These are phyloP conservation scores for Apostichopus parvimensis DNA, from an alignment of 35 echinoderm and acorn worm genomes.

Conservation along the genomic window DNA sequence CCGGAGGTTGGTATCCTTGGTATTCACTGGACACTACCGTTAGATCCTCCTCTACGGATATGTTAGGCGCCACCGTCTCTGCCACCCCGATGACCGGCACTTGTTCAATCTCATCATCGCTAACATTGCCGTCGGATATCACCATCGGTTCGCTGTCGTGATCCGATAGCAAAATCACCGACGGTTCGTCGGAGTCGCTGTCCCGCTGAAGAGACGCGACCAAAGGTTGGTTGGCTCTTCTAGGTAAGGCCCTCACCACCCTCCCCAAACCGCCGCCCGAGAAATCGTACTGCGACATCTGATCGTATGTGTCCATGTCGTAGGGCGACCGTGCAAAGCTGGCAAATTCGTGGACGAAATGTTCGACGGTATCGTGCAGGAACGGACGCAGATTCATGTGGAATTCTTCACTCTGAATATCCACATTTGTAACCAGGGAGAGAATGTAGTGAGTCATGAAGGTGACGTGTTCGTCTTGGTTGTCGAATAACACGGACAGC, in stretches of 20 bases:
- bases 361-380: slow-evolving; percentile 80
- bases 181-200: slow-evolving; percentile 48
- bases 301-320: slow-evolving; percentile 87
- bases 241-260: not conserved
- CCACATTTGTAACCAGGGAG: slow-evolving; percentile 81
- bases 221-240: slow-evolving; percentile 24
- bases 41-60: not conserved
- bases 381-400: slow-evolving; percentile 81
- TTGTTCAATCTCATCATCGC: slow-evolving; percentile 20
- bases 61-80: not conserved
- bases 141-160: slow-evolving; percentile 51
- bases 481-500: slow-evolving; percentile 76
- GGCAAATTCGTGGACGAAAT: slow-evolving; percentile 93
- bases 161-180: slow-evolving; percentile 56
- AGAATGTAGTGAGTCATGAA: slow-evolving; percentile 96
- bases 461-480: slow-evolving; percentile 74
- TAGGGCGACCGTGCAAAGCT: slow-evolving; percentile 89
- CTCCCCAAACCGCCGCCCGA: not conserved
- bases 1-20: slow-evolving; percentile 1
- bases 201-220: slow-evolving; percentile 17
- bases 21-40: not conserved
- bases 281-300: slow-evolving; percentile 83
- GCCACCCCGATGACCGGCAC: not conserved
- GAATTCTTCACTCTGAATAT: slow-evolving; percentile 93
- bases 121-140: slow-evolving; percentile 43